phyloP scores from a whole-genome alignment of 2,797 vertebrate species.

The Melanotaenia maccullochi region DNA sequence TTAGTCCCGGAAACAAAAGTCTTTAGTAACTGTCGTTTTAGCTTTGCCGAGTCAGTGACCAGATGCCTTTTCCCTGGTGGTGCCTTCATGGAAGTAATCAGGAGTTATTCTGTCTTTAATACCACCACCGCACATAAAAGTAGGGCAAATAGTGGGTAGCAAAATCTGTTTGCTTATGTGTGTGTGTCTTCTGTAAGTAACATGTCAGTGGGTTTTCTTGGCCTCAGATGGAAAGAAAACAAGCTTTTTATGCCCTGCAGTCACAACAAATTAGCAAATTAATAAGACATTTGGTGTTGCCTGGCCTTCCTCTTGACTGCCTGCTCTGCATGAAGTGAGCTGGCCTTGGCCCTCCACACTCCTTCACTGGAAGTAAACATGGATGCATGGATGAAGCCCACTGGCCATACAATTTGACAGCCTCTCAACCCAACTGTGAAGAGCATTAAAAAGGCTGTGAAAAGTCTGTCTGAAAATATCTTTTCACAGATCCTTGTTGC shows the following conservation, averaged over 20 bases:
- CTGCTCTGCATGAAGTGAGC: constrained; percentile 79
- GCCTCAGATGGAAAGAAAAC: constrained; percentile 86
- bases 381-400: constrained; percentile 56
- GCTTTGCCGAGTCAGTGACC: constrained; percentile 60
- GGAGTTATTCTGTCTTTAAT: constrained; percentile 75
- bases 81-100: constrained; percentile 76
- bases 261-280: constrained; percentile 85
- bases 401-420: constrained; percentile 60
- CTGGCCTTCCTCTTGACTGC: constrained; percentile 84
- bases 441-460: constrained; percentile 20
- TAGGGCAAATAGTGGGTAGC: constrained; percentile 77
- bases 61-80: constrained; percentile 75
- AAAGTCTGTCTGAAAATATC: constrained; percentile 17
- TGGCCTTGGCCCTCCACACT: constrained; percentile 66
- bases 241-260: constrained; percentile 84
- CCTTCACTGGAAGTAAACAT: constrained; percentile 60
- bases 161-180: constrained; percentile 46
- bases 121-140: constrained; percentile 80
- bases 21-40: constrained; percentile 47
- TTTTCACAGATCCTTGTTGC: constrained; percentile 12
- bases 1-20: constrained; percentile 20
- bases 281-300: constrained; percentile 88
- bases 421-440: constrained; percentile 38
- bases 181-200: constrained; percentile 63
- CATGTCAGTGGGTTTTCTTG: constrained; percentile 73